Percentiles rank a stretch among this genome's conserved stretches.
Conservation (phyloP, 2,797 vertebrate genomes). For the Gobionotothen gibberifrons region DNA sequence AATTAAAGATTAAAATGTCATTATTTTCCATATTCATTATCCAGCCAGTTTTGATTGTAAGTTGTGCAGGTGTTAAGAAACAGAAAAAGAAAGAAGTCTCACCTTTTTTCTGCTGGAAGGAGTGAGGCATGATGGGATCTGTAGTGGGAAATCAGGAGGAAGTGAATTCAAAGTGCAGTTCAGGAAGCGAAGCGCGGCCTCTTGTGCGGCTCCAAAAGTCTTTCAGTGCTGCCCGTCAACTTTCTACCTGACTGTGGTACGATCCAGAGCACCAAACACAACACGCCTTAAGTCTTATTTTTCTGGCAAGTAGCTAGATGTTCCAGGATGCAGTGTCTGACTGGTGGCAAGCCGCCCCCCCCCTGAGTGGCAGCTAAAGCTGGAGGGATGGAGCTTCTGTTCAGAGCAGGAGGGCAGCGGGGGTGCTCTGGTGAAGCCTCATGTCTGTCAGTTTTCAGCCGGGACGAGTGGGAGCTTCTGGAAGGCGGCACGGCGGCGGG, state of each 20-base stretch:
- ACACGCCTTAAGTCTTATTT: conserved; percentile 36
- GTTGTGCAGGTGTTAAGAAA: conserved; percentile 10
- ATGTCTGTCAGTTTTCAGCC: conserved; percentile 61
- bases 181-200: conserved; percentile 55
- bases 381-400: conserved; percentile 63
- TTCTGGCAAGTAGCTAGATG: conserved; percentile 52
- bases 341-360: conserved; percentile 39
- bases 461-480: conserved; percentile 68
- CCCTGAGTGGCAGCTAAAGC: conserved; percentile 55
- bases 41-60: not conserved
- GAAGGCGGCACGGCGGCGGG: conserved; percentile 69
- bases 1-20: not conserved
- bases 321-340: conserved; percentile 53
- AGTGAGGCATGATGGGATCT: conserved; percentile 83
- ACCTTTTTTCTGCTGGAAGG: conserved; percentile 85
- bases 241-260: conserved; percentile 38
- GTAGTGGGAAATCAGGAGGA: conserved; percentile 59
- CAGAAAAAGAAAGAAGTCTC: conserved; percentile 56
- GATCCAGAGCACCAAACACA: conserved; percentile 54
- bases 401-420: conserved; percentile 48
- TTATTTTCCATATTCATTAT: conserved; percentile 1
- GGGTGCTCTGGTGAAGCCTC: conserved; percentile 64
- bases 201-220: conserved; percentile 42
- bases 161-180: conserved; percentile 51
- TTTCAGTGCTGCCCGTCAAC: conserved; percentile 38